phyloP scores from a whole-genome alignment of 1,140 invertebrate species.

The Ceratoteleas bidentatus region DNA sequence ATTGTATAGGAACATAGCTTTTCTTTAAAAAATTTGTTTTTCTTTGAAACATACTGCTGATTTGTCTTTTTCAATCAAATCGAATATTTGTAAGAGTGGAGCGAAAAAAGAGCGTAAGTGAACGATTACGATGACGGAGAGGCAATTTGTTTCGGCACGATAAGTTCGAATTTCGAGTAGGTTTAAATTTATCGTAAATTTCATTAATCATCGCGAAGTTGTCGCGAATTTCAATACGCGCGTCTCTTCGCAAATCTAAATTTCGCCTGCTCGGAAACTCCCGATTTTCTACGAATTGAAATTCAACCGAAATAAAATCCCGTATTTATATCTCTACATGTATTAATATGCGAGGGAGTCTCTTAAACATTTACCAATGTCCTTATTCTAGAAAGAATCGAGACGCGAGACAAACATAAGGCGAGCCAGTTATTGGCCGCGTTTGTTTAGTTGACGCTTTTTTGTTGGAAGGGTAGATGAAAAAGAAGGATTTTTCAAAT shows the following conservation, averaged over 20 bases:
- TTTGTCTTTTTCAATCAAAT: too few relatives aligned
- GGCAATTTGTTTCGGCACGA: too few relatives aligned
- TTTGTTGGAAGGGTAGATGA: neutral
- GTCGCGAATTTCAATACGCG: slow-evolving; percentile 23
- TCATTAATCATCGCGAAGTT: slow-evolving; percentile 23
- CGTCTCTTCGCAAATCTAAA: slow-evolving; percentile 39
- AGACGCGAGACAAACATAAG: too few relatives aligned
- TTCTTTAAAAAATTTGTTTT: too few relatives aligned
- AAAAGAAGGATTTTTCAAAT: too few relatives aligned
- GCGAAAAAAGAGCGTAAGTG: too few relatives aligned
- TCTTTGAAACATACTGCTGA: too few relatives aligned
- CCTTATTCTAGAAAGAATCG: slow-evolving; percentile 24
- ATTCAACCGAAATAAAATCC: slow-evolving; percentile 41
- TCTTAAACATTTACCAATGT: slow-evolving; percentile 13
- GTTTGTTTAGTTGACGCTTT: too few relatives aligned
- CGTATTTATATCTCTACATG: slow-evolving; percentile 35
- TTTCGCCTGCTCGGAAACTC: slow-evolving; percentile 39
- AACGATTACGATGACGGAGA: too few relatives aligned
- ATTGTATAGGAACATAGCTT: too few relatives aligned
- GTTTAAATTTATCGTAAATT: slow-evolving; percentile 29
- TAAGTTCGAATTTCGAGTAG: neutral
- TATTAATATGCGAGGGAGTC: slow-evolving; percentile 17
- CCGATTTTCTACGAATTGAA: slow-evolving; percentile 36
- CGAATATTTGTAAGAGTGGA: too few relatives aligned
- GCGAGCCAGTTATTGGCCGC: too few relatives aligned